phyloP scores from a whole-genome alignment of 1,140 invertebrate genomes.

The Sycophila sp. region DNA sequence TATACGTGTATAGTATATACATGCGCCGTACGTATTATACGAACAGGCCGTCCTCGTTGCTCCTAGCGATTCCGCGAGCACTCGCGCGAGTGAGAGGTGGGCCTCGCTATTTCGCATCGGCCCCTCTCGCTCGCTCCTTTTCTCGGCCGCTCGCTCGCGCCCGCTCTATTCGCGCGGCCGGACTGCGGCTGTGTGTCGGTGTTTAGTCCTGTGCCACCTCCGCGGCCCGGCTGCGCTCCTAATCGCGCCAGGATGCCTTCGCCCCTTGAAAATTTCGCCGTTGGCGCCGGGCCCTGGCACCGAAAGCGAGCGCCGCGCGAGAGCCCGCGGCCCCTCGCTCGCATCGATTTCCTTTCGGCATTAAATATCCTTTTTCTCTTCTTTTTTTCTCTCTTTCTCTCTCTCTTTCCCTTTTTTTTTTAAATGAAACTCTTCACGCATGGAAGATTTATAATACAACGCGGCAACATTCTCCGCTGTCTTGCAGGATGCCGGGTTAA shows the following conservation, averaged over 20 bases:
- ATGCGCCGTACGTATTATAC: too few species aligned
- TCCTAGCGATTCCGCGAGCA: neutral
- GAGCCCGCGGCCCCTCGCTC: neutral
- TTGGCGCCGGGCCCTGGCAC: constrained; percentile 38
- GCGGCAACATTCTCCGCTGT: too few species aligned
- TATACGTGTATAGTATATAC: neutral
- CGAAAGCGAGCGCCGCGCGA: neutral
- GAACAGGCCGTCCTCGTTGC: neutral
- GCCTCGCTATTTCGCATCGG: neutral
- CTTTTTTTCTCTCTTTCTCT: neutral
- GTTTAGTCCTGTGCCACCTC: constrained; percentile 64
- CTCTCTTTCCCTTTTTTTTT: neutral
- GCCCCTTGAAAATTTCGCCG: constrained; percentile 52
- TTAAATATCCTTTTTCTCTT: neutral
- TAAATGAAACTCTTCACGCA: too few species aligned
- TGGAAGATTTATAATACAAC: too few species aligned
- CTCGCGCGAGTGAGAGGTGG: constrained; percentile 37
- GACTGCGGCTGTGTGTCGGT: constrained; percentile 36
- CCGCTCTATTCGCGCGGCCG: constrained; percentile 35
- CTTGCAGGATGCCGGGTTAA: too few species aligned
- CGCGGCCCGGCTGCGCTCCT: constrained; percentile 51
- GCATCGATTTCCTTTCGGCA: neutral
- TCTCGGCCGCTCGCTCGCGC: constrained; percentile 11
- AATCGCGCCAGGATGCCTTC: constrained; percentile 59
- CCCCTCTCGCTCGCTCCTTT: constrained; percentile 25